phyloP scores from a whole-genome alignment of 2,888 invertebrate genomes.

The Drosophila anceps region DNA sequence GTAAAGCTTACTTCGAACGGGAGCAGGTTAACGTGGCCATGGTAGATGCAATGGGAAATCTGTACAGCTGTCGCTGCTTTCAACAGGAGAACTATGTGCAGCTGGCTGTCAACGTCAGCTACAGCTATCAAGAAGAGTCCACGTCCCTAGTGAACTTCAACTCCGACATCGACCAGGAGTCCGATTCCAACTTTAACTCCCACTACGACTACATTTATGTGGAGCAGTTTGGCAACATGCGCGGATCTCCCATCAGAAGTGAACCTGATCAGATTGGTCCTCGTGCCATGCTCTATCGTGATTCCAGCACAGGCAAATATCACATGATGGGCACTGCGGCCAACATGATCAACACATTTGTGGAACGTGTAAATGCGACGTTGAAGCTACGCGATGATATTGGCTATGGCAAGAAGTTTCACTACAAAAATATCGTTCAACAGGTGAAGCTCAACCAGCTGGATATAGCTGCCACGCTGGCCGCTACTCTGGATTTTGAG shows the following conservation, averaged over 20 bases:
- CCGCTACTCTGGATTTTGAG: accelerated
- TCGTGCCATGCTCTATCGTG: conserved; percentile 47
- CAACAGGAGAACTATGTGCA: conserved; percentile 14
- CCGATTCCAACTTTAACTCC: not conserved
- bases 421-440: not conserved
- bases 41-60: not conserved
- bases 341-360: conserved; percentile 53
- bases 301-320: conserved; percentile 23
- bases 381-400: conserved; percentile 18
- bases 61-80: conserved; percentile 53
- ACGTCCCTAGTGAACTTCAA: not conserved
- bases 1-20: conserved; percentile 26
- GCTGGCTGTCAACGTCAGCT: not conserved
- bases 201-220: conserved; percentile 25
- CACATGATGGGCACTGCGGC: conserved; percentile 55
- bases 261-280: conserved; percentile 56
- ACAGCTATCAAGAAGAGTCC: not conserved
- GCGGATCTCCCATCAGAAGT: conserved; percentile 32
- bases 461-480: conserved; percentile 44
- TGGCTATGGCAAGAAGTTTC: not conserved
- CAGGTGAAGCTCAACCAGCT: conserved; percentile 11
- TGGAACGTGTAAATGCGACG: conserved; percentile 55
- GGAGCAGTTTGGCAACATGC: conserved; percentile 60
- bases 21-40: conserved; percentile 65
- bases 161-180: not conserved